Percentiles rank a stretch among this genome's conserved stretches.
phyloP scores from a whole-genome alignment of 1,140 invertebrate genomes.

The Leptopilina clavipes region DNA sequence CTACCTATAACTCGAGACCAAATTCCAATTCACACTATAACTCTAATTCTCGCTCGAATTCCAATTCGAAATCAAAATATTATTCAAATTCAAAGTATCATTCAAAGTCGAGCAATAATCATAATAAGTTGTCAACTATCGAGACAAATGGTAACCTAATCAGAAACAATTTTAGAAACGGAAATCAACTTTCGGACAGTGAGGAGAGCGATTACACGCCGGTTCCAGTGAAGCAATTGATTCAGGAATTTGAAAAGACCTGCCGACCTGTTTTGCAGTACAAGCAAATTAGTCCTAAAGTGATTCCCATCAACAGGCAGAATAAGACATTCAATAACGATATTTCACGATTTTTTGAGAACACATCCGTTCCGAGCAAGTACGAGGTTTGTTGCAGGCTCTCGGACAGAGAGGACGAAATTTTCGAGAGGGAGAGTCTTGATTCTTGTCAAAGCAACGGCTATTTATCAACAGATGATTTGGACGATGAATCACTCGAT shows the following conservation, averaged over 20 bases:
- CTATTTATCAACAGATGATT: conserved; percentile 50
- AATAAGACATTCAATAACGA: conserved; percentile 54
- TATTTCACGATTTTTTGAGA: conserved; percentile 69
- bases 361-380: conserved; percentile 50
- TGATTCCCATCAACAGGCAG: conserved; percentile 58
- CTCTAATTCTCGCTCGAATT: background rate
- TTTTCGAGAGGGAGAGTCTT: conserved; percentile 38
- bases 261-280: conserved; percentile 76
- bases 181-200: conserved; percentile 18
- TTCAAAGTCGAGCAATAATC: background rate
- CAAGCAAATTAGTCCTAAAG: conserved; percentile 73
- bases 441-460: conserved; percentile 46
- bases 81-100: conserved; percentile 1
- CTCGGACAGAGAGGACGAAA: conserved; percentile 34
- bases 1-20: background rate
- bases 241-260: conserved; percentile 79
- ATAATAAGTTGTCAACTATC: background rate
- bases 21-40: conserved; percentile 4
- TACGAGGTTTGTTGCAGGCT: conserved; percentile 44
- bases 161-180: conserved; percentile 25
- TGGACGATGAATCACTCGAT: conserved; percentile 52
- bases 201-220: conserved; percentile 75
- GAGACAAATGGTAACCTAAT: conserved; percentile 31
- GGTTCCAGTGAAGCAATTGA: conserved; percentile 79
- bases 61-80: background rate